These are phyloP conservation scores for Sminthurides aquaticus DNA, from an alignment of 2,888 invertebrate species.

Conservation along the genomic window DNA sequence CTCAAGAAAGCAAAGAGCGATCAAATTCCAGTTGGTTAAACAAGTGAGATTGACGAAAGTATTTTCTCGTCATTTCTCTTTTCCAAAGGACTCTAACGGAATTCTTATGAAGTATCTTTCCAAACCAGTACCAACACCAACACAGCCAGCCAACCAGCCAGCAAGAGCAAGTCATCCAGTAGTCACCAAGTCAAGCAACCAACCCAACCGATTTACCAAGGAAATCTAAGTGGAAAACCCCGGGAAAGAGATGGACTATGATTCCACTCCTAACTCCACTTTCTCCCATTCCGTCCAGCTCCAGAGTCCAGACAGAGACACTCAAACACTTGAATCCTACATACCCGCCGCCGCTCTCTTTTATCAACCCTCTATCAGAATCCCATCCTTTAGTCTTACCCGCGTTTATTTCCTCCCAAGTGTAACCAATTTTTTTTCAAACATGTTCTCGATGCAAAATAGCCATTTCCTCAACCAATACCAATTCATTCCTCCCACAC, in stretches of 20 bases:
- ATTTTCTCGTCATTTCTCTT: constrained; percentile 21
- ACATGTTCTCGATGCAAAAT: too few relatives aligned
- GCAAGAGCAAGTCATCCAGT: too few relatives aligned
- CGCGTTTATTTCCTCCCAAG: neutral
- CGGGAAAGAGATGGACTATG: neutral
- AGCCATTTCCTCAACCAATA: too few relatives aligned
- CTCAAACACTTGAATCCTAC: neutral
- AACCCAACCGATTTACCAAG: neutral
- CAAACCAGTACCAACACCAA: too few relatives aligned
- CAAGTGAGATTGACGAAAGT: constrained; percentile 25
- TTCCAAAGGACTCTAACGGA: constrained; percentile 7
- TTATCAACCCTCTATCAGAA: too few relatives aligned
- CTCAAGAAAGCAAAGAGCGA: constrained; percentile 20
- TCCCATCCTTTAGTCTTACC: too few relatives aligned
- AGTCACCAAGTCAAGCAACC: too few relatives aligned
- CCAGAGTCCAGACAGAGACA: neutral
- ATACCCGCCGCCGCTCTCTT: neutral
- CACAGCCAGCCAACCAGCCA: too few relatives aligned
- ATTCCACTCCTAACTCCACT: neutral
- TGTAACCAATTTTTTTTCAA: neutral
- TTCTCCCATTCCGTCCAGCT: neutral
- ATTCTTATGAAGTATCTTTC: constrained; percentile 21
- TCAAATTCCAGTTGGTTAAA: constrained; percentile 28
- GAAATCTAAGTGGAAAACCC: neutral
- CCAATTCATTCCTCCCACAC: too few relatives aligned